A percentile compares a stretch with the other conserved stretches of the same genome.
Conservation (phyloP, 2,888 invertebrate species). For the Lathronympha strigana region DNA sequence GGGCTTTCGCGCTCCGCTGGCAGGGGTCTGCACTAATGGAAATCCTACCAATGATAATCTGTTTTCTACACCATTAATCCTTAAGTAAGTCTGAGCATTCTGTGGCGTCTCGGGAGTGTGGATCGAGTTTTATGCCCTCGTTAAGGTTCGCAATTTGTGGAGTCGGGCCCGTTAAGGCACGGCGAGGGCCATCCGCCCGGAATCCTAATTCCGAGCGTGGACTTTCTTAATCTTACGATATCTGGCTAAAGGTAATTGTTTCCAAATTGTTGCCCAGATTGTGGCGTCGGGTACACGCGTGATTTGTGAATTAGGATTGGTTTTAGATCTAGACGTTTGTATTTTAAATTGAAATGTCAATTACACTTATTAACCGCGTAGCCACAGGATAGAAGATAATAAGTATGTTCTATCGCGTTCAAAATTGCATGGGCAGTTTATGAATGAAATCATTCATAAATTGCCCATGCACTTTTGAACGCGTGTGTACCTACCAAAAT, state of each 20-base stretch:
- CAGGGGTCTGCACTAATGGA: constrained; percentile 81
- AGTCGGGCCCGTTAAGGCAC: constrained; percentile 79
- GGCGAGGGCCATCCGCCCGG: constrained; percentile 72
- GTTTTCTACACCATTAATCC: constrained; percentile 85
- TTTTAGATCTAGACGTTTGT: not conserved
- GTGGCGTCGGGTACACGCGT: constrained; percentile 47
- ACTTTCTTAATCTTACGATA: constrained; percentile 84
- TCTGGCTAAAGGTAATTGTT: constrained; percentile 83
- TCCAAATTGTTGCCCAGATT: constrained; percentile 76
- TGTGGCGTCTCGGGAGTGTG: constrained; percentile 80
- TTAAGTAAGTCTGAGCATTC: constrained; percentile 83
- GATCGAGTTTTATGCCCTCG: constrained; percentile 82
- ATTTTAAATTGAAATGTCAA: too few relatives aligned
- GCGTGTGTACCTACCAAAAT: too few relatives aligned
- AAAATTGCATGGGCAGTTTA: too few relatives aligned
- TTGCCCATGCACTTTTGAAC: too few relatives aligned
- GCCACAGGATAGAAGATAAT: too few relatives aligned
- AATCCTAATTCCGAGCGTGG: constrained; percentile 81
- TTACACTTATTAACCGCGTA: too few relatives aligned
- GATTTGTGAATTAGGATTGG: constrained; percentile 34
- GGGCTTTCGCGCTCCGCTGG: constrained; percentile 82
- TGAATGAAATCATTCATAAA: too few relatives aligned
- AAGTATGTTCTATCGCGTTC: too few relatives aligned
- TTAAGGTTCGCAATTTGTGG: constrained; percentile 84
- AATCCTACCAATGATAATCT: constrained; percentile 85